Percentiles rank a stretch among this genome's conserved stretches.
Evolutionary conservation across 1,140 invertebrate genomes (phyloP).

Genomic region (Octopus sinensis): DNA sequence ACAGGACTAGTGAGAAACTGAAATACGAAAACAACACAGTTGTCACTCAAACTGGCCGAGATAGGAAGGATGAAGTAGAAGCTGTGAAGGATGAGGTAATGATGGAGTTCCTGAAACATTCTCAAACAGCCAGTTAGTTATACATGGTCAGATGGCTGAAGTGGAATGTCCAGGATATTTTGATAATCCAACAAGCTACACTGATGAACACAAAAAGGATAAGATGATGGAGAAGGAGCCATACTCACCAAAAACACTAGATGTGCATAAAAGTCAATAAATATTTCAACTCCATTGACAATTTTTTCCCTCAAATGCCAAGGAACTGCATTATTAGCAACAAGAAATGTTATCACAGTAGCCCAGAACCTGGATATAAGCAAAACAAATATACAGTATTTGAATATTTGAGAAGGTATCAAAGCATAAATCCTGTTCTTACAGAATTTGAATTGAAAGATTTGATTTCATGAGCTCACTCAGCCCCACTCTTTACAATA

Average conservation of each 20-base stretch:
- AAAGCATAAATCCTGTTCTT: too few species aligned
- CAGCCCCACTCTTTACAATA: too few species aligned
- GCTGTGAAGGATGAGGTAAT: not conserved
- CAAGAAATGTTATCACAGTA: constrained; percentile 74
- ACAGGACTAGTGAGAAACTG: constrained; percentile 77
- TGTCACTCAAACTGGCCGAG: constrained; percentile 12
- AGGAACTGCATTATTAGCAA: constrained; percentile 69
- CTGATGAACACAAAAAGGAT: not conserved
- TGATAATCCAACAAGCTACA: not conserved
- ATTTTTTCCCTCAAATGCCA: constrained; percentile 89
- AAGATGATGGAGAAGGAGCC: not conserved
- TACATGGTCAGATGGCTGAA: not conserved
- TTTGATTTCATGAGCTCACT: too few species aligned
- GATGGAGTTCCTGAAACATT: not conserved
- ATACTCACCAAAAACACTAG: constrained; percentile 71
- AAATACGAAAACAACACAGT: constrained; percentile 42
- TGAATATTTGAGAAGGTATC: too few species aligned
- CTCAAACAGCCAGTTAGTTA: not conserved
- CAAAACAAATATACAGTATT: too few species aligned
- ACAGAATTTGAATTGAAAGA: too few species aligned
- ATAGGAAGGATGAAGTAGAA: not conserved
- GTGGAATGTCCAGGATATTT: not conserved
- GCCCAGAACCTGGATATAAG: constrained; percentile 67
- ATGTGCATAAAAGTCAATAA: constrained; percentile 75
- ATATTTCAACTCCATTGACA: constrained; percentile 74